Conservation (phyloP, 2,888 invertebrate genomes). For the Galerucella calmariensis region DNA sequence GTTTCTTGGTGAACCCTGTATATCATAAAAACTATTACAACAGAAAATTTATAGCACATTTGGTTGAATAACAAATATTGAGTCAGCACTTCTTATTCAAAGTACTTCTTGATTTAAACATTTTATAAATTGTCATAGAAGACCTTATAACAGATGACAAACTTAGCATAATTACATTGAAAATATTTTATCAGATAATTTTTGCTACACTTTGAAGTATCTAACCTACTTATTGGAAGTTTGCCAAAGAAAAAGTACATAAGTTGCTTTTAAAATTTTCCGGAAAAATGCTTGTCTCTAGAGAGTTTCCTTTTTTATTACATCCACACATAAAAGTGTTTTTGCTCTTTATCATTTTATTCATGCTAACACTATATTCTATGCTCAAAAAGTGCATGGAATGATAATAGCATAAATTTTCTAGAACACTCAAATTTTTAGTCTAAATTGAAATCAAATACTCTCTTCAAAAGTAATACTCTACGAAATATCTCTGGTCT, state of each 20-base stretch:
- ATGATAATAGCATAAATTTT: too few relatives aligned
- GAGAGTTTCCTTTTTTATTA: background rate
- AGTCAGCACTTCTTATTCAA: too few relatives aligned
- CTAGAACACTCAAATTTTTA: too few relatives aligned
- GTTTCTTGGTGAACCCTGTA: too few relatives aligned
- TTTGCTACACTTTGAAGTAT: background rate
- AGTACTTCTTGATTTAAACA: background rate
- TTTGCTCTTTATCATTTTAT: conserved; percentile 1
- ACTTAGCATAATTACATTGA: background rate
- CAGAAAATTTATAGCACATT: too few relatives aligned
- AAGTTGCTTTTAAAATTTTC: background rate
- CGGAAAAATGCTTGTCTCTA: background rate
- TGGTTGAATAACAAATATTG: too few relatives aligned
- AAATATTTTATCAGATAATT: background rate
- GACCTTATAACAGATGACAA: background rate
- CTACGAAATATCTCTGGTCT: too few relatives aligned
- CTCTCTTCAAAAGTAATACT: too few relatives aligned
- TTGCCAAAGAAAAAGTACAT: background rate
- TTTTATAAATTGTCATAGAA: background rate
- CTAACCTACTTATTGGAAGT: background rate
- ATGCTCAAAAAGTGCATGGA: too few relatives aligned
- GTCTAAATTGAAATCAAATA: too few relatives aligned
- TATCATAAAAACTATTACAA: too few relatives aligned
- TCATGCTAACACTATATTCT: background rate
- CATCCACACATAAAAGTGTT: background rate